Evolutionary conservation across 2,797 vertebrate genomes (phyloP).

Genomic region (Brotula barbata): DNA sequence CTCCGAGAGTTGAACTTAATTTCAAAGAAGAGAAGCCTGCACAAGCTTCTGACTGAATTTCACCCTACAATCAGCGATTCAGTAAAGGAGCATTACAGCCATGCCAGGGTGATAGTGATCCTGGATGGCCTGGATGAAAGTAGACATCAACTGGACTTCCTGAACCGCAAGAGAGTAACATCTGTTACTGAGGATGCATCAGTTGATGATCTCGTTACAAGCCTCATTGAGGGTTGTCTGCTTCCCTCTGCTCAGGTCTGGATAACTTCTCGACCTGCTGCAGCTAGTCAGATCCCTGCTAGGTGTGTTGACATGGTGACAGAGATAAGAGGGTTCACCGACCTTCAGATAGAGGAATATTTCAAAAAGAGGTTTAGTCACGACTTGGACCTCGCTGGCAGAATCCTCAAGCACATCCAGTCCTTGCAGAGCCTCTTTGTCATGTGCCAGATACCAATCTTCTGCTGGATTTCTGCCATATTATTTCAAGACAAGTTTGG

Average conservation of each 20-base stretch:
- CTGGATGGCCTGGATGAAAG: constrained; percentile 68
- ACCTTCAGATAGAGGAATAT: constrained; percentile 49
- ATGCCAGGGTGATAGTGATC: constrained; percentile 32
- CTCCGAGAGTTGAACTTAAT: constrained; percentile 53
- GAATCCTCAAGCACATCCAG: constrained; percentile 40
- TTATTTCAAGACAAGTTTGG: constrained; percentile 51
- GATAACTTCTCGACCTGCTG: constrained; percentile 63
- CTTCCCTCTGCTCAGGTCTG: constrained; percentile 43
- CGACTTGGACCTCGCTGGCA: fast-evolving
- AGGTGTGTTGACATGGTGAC: constrained; percentile 38
- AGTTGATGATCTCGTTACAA: constrained; percentile 42
- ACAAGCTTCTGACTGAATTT: constrained; percentile 36
- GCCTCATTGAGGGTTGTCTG: constrained; percentile 57
- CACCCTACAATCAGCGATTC: background rate
- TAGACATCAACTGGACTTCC: constrained; percentile 40
- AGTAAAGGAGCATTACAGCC: background rate
- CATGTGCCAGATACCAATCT: constrained; percentile 67
- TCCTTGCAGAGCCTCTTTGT: constrained; percentile 43
- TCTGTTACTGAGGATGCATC: constrained; percentile 28
- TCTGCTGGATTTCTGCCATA: constrained; percentile 61
- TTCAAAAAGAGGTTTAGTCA: constrained; percentile 29
- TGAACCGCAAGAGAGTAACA: background rate
- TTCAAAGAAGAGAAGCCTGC: constrained; percentile 12
- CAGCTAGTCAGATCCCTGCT: constrained; percentile 55
- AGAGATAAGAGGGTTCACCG: constrained; percentile 59